These are phyloP conservation scores for Zoanthus sansibaricus DNA, from an alignment of 92 coral and sea anemone species.

Conservation along the genomic window DNA sequence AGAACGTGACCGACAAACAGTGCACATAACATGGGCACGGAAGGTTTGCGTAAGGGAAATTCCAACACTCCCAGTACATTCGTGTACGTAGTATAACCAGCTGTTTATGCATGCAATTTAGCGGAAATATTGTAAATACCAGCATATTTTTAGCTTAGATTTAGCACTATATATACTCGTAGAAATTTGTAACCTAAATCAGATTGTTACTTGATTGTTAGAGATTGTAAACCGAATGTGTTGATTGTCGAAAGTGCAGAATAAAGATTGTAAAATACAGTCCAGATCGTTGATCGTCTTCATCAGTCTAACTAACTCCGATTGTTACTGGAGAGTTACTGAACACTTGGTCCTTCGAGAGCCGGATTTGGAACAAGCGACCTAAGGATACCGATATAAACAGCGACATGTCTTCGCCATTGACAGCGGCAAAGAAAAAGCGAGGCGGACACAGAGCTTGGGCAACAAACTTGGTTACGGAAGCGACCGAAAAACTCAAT, in stretches of 20 bases:
- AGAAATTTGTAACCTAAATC: too few species aligned
- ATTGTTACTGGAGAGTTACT: constrained; percentile 2
- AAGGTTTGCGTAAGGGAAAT: background rate
- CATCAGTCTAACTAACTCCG: constrained; percentile 21
- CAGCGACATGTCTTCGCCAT: background rate
- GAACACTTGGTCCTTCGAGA: constrained; percentile 14
- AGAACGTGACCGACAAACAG: too few species aligned
- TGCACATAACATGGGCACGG: background rate
- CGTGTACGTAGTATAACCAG: background rate
- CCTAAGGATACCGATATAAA: background rate
- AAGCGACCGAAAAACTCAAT: background rate
- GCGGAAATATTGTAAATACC: too few species aligned
- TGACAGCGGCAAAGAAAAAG: constrained; percentile 16
- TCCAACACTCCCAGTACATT: background rate
- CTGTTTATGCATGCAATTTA: too few species aligned
- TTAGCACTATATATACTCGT: too few species aligned
- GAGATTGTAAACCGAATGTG: too few species aligned
- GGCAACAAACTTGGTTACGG: constrained; percentile 10
- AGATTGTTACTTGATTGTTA: too few species aligned
- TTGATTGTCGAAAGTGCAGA: too few species aligned
- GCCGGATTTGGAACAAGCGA: background rate
- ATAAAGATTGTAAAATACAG: too few species aligned
- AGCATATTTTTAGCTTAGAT: too few species aligned
- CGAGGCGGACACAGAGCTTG: constrained; percentile 15
- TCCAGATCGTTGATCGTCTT: constrained; percentile 13